Percentiles rank a stretch among this genome's conserved stretches.
Evolutionary conservation across 2,113 vertebrate genomes (phyloP).

Genomic region (Malaclemys terrapin): DNA sequence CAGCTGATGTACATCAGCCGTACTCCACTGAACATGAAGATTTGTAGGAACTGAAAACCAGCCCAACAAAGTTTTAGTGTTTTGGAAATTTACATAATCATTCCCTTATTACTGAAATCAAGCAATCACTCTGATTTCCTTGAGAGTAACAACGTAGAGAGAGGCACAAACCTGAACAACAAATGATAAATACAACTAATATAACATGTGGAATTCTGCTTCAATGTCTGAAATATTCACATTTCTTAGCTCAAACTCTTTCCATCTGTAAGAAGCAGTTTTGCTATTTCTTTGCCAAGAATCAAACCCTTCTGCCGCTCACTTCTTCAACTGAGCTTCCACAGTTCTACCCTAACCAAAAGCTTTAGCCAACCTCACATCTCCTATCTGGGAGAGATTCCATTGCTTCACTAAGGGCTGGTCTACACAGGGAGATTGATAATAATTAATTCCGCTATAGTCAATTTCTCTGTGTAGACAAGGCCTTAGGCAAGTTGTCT

Average conservation of each 20-base stretch:
- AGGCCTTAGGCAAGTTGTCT: neutral
- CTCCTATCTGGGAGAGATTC: neutral
- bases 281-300: neutral
- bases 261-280: neutral
- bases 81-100: neutral
- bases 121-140: neutral
- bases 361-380: neutral
- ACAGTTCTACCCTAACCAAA: neutral
- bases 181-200: neutral
- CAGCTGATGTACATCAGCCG: neutral
- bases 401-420: neutral
- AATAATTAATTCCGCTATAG: neutral
- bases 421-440: neutral
- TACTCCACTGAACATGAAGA: neutral
- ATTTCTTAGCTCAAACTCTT: neutral
- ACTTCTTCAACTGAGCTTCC: neutral
- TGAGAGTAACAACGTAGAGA: neutral
- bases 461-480: slow-evolving; percentile 7
- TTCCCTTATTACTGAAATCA: neutral
- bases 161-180: neutral
- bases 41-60: neutral
- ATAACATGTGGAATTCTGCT: neutral
- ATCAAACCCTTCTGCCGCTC: neutral
- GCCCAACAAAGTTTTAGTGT: neutral
- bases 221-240: neutral